These are phyloP conservation scores for Prunella himalayana DNA, from an alignment of 2,113 vertebrate species.

Conservation along the genomic window DNA sequence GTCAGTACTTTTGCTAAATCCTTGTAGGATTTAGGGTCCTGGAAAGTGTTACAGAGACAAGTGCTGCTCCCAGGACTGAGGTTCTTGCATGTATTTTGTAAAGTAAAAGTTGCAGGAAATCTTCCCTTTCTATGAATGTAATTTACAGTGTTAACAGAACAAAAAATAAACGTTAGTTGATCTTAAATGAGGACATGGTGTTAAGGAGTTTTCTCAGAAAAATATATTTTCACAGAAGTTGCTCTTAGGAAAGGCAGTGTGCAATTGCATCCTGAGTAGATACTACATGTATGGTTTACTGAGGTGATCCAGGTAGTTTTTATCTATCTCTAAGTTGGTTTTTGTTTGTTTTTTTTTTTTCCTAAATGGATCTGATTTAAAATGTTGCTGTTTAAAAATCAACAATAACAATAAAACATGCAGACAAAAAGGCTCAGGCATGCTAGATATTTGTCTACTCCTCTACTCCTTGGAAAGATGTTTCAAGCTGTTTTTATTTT, in stretches of 20 bases:
- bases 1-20: not conserved
- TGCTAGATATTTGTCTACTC: not conserved
- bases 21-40: not conserved
- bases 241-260: not conserved
- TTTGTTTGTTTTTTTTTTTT: not conserved
- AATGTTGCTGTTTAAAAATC: not conserved
- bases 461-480: not conserved
- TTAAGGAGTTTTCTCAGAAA: not conserved
- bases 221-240: not conserved
- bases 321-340: not conserved
- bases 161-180: not conserved
- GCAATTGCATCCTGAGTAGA: rapidly evolving
- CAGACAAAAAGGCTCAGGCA: not conserved
- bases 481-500: slow-evolving; percentile 19
- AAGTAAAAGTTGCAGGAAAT: not conserved
- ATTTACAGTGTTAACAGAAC: not conserved
- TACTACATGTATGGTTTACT: not conserved
- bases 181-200: not conserved
- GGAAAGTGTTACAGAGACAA: not conserved
- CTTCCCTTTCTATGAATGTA: not conserved
- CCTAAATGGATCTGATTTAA: not conserved
- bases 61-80: not conserved
- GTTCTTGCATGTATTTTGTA: not conserved
- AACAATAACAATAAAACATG: not conserved
- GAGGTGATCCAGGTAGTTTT: not conserved